A percentile compares a stretch with the other conserved stretches of the same genome.
Evolutionary conservation across 2,797 vertebrate species (phyloP).

Genomic region (Myiotriccus ornatus): DNA sequence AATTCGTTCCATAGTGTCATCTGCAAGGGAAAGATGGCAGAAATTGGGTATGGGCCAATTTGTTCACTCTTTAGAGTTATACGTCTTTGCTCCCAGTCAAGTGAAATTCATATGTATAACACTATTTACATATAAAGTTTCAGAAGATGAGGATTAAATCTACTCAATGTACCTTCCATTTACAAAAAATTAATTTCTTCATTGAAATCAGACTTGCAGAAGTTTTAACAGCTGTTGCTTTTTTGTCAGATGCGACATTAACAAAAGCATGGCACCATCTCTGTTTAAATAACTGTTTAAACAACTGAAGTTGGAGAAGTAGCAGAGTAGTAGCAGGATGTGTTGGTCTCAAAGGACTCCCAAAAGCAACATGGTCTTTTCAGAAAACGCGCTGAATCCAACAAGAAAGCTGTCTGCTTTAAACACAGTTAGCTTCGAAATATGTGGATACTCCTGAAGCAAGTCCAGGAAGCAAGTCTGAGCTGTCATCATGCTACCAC

Average conservation of each 20-base stretch:
- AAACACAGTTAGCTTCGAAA: background rate
- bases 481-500: background rate
- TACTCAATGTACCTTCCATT: background rate
- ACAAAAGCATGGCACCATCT: background rate
- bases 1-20: background rate
- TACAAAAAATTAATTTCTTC: background rate
- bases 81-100: background rate
- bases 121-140: background rate
- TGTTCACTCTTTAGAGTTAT: background rate
- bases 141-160: background rate
- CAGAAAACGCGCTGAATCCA: background rate
- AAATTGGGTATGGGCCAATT: background rate
- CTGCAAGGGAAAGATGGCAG: background rate
- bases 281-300: background rate
- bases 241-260: background rate
- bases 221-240: background rate
- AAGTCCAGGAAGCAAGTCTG: background rate
- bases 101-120: background rate
- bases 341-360: background rate
- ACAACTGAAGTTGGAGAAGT: background rate
- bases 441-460: background rate
- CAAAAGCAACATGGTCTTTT: background rate
- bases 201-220: background rate
- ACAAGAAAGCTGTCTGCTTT: background rate
- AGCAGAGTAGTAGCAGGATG: background rate